Conservation (phyloP, 2,797 vertebrate genomes). For the Acipenser transmontanus region DNA sequence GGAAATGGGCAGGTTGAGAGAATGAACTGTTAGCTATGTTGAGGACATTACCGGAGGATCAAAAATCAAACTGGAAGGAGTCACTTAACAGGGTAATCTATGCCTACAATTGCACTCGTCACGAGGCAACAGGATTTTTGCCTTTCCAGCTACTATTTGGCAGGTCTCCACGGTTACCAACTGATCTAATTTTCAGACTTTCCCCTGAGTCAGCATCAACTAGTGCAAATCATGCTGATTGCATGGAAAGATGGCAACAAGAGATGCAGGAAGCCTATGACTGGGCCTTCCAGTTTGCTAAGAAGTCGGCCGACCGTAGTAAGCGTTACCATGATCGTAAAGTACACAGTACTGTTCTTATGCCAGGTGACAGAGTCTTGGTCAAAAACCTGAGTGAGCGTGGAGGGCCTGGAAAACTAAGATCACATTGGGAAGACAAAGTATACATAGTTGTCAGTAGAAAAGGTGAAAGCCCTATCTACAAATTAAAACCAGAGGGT, state of each 20-base stretch:
- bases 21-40: conserved; percentile 4
- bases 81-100: conserved; percentile 2
- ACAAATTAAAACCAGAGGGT: not conserved
- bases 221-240: not conserved
- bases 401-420: not conserved
- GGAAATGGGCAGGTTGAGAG: conserved; percentile 3
- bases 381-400: not conserved
- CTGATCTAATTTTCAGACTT: not conserved
- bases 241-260: not conserved
- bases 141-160: not conserved
- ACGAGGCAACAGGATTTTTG: not conserved
- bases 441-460: not conserved
- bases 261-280: not conserved
- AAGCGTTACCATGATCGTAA: not conserved
- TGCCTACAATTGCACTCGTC: conserved; percentile 5
- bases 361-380: not conserved
- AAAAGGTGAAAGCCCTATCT: not conserved
- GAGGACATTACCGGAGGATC: not conserved
- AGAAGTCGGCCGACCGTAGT: not conserved
- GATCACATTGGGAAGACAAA: not conserved
- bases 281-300: not conserved
- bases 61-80: conserved; percentile 5
- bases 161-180: not conserved
- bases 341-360: not conserved
- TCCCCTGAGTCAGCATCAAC: not conserved